Evolutionary conservation across 2,888 invertebrate genomes (phyloP), one percentile per base, ranked within the genome.

Genomic region (Nemapogon koenigi): DNA sequence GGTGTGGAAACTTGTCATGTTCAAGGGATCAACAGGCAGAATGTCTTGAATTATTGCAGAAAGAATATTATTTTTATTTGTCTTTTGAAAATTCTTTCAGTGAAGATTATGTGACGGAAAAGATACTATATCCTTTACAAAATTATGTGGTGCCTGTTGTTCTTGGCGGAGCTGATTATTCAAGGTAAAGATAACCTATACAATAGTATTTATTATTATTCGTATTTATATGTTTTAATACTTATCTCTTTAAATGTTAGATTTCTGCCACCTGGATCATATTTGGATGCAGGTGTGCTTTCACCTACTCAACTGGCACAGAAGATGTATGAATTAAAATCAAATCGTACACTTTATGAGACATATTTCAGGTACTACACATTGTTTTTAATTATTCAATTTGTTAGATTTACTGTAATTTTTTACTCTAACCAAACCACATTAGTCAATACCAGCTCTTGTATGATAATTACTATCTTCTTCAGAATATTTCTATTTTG

Each of bases 101-200:
- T 19, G 57, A 61, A 35, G 76, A 78, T 46, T 76, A 70, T 39
- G 69, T 75, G 7, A 65, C 72, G 1, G 72, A 71, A 38, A 64
- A 65, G 35, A 30, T 73, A 35, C 41, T 72, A 41, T 53, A 67
- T 46, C 58, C 81, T 2, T 51, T 82, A 35, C 78, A 81, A 46
- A 81, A 84, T 60, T 79, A 83, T 50, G 68, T 85, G 2, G 73
- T 88, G 13, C 88, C 88, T 1, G 79, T 88, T 18, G 88, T 87
- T 4, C 86, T 81, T 65, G 87, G 88, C 2, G 86, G 83, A n/a
- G 83, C 83, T 15, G 80, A 88, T 62, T 89, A 88, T 60, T 61
- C 59, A 2, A 62, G 71, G 72, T 71, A 51, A 36, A 4, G 4
- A 6, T 10, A 13, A 8, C 13, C 4, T n/a, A n/a, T 27, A n/a